These are phyloP conservation scores for Adelognathus sp. DNA, from an alignment of 2,888 invertebrate genomes.

Conservation along the genomic window DNA sequence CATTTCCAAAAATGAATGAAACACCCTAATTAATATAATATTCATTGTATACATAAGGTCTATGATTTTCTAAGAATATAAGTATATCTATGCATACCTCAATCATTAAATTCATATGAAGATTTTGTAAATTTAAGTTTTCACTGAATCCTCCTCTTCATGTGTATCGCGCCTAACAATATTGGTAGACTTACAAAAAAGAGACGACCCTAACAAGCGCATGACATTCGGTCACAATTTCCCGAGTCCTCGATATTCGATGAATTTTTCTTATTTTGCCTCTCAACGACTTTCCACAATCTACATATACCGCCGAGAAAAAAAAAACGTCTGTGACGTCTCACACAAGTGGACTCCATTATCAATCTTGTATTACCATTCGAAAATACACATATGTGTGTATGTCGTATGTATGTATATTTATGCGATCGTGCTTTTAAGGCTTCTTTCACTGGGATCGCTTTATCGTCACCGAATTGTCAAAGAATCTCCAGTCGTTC, in stretches of 20 bases:
- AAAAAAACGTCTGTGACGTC: not conserved
- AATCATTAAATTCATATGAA: no score
- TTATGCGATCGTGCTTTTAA: conserved; percentile 22
- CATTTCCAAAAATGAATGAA: no score
- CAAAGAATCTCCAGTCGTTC: conserved; percentile 52
- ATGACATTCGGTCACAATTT: not conserved
- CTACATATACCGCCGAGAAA: not conserved
- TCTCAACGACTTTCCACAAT: not conserved
- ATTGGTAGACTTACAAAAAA: no score
- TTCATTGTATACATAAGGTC: no score
- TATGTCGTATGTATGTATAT: conserved; percentile 25
- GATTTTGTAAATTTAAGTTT: no score
- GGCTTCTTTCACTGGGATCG: conserved; percentile 21
- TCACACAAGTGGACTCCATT: not conserved
- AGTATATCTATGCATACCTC: no score
- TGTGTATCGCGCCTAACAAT: no score
- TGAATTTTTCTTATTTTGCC: not conserved
- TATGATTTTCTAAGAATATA: no score
- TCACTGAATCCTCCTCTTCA: no score
- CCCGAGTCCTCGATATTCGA: not conserved
- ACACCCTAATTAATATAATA: no score
- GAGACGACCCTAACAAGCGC: not conserved
- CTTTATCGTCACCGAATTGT: conserved; percentile 54
- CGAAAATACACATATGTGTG: not conserved
- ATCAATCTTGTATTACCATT: conserved; percentile 32